Evolutionary conservation across 1,140 invertebrate species (phyloP), one percentile per base, ranked within the genome.

Genomic region (Drosophila aff.): DNA sequence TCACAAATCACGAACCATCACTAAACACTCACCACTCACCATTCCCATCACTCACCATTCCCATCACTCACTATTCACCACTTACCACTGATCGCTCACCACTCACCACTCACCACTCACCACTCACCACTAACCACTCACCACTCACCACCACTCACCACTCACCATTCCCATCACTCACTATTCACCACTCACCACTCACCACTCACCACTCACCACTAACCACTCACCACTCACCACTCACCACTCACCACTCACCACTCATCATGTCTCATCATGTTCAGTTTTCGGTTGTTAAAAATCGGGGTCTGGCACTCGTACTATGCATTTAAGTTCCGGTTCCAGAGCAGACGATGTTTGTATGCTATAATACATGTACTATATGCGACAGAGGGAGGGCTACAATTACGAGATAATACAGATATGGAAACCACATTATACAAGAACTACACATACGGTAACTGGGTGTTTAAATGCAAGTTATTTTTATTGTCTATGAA

Each of bases 401-500:
- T 43, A 74, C 58, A 38, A 50, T 63, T 75, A 59, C 50, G 11
- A 36, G 38, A 41, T 38, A 73, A 75, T 40, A 40, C 38, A 57
- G n/a, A 61, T 61, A 77, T 65, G 21, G 50, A 49, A 60, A 66
- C 38, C 68, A 55, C 16, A 66, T 31, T 60, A 76, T 60, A 77
- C 47, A 60, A 65, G 15, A 72, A 76, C 31, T 49, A 64, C 50
- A 76, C 60, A 76, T 65, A 75, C 64, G 47, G 41, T 71, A 67
- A 77, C 58, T 78, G 75, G 63, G 69, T 78, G 75, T 78, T 78
- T 69, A 71, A 78, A 78, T 52, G 63, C 53, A 62, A 85, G 61
- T 86, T 87, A 86, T 86, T 86, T 86, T 87, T 87, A 87, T 86
- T 86, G 82, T 87, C 83, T 63, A 76, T 59, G 60, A 76, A 64